These are phyloP conservation scores for Xenotilapia leptura DNA, from an alignment of 2,113 vertebrate species.

Conservation along the genomic window DNA sequence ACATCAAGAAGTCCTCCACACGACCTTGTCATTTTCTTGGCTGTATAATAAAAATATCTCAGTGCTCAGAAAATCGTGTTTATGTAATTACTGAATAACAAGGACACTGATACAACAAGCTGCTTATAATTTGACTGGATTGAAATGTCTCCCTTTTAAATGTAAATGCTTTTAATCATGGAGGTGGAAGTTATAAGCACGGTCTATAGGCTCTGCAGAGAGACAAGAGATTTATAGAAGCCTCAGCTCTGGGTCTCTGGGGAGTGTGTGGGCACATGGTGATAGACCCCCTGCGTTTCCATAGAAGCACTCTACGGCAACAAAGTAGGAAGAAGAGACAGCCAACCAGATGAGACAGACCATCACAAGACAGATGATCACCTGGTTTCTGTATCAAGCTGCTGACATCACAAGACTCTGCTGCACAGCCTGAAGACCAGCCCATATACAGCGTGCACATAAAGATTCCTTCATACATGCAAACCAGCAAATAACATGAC, in stretches of 20 bases:
- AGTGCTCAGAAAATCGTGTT: neutral
- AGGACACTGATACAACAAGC: neutral
- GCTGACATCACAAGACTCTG: neutral
- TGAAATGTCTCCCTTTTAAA: neutral
- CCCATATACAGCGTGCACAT: neutral
- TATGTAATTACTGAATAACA: neutral
- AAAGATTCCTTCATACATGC: neutral
- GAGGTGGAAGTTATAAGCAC: neutral
- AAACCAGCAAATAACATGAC: neutral
- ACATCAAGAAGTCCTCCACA: conserved; percentile 34
- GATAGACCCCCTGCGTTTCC: conserved; percentile 56
- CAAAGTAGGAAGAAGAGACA: conserved; percentile 22
- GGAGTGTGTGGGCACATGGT: conserved; percentile 60
- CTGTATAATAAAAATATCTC: neutral
- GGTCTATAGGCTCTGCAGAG: conserved; percentile 14
- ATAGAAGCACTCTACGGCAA: conserved; percentile 55
- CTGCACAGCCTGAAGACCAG: neutral
- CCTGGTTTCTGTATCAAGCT: neutral
- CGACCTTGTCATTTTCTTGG: conserved; percentile 38
- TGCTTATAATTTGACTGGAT: neutral
- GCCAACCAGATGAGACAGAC: neutral
- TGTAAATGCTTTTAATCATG: neutral
- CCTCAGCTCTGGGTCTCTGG: conserved; percentile 45
- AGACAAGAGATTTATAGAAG: conserved; percentile 52
- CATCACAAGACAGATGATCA: neutral